Conservation (phyloP, 2,888 invertebrate species). For the Anorthoa munda region DNA sequence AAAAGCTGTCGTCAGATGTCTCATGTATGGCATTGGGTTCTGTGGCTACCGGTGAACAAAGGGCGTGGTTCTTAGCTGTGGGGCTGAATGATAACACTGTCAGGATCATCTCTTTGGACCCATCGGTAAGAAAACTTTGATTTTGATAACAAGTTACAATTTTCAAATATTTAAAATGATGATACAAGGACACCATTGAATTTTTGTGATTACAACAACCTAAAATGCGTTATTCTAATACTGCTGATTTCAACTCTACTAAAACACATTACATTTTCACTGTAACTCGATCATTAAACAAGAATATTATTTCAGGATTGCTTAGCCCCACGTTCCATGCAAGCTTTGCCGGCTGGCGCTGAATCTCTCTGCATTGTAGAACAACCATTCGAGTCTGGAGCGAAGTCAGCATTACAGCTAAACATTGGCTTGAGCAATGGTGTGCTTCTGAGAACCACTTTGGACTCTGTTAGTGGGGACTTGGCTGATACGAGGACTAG, state of each 20-base stretch:
- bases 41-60: conserved; percentile 98
- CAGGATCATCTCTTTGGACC: conserved; percentile 98
- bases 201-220: conserved; percentile 87
- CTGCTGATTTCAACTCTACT: conserved; percentile 73
- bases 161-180: conserved; percentile 76
- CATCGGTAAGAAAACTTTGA: conserved; percentile 91
- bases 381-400: conserved; percentile 93
- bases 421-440: conserved; percentile 99
- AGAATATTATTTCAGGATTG: conserved; percentile 93
- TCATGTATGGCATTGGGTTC: conserved; percentile 99
- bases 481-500: conserved; percentile 99
- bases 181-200: conserved; percentile 90
- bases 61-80: conserved; percentile 98
- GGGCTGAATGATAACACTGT: conserved; percentile 99
- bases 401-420: conserved; percentile 95
- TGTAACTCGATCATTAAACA: conserved; percentile 14
- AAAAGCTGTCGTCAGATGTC: conserved; percentile 99
- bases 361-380: conserved; percentile 99
- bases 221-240: conserved; percentile 89
- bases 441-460: conserved; percentile 97
- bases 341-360: conserved; percentile 98
- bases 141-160: not conserved
- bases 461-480: conserved; percentile 99
- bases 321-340: conserved; percentile 98
- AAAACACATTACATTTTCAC: not conserved